Conservation (phyloP, 1,140 invertebrate species). For the Lepidurus apus region DNA sequence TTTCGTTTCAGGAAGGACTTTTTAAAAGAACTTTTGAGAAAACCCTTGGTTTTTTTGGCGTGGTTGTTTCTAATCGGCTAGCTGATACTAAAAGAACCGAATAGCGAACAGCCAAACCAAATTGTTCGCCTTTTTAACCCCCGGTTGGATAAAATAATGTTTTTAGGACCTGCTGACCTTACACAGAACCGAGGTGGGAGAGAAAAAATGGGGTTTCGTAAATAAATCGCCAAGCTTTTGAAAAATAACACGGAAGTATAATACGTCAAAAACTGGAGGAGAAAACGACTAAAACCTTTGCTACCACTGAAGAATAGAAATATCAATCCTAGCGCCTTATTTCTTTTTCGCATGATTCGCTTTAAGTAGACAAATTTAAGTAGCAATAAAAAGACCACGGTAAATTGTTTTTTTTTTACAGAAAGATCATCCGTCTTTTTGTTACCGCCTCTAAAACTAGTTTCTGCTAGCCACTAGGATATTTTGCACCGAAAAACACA, state of each 20-base stretch:
- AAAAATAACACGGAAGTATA: not conserved
- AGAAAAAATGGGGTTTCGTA: not conserved
- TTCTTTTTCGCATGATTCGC: not conserved
- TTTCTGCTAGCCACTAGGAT: not conserved
- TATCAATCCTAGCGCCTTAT: constrained; percentile 3
- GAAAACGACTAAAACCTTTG: not conserved
- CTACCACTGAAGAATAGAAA: constrained; percentile 5
- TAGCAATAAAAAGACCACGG: not conserved
- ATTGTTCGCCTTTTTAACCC: not conserved
- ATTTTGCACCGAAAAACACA: not conserved
- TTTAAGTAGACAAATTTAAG: constrained; percentile 12
- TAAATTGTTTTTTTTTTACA: not conserved
- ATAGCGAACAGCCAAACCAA: not conserved
- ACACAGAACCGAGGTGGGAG: not conserved
- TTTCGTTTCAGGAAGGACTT: not conserved
- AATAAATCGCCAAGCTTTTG: not conserved
- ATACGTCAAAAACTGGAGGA: constrained; percentile 4
- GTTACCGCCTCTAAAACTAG: not conserved
- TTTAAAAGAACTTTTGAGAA: not conserved
- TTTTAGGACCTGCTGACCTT: not conserved
- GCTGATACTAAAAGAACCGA: not conserved
- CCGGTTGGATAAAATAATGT: not conserved
- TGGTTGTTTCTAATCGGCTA: not conserved
- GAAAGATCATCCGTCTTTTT: not conserved
- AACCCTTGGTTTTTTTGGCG: not conserved